Percentiles rank a stretch among this genome's conserved stretches.
Evolutionary conservation across 2,888 invertebrate species (phyloP).

Genomic region (Micropterix aruncella): DNA sequence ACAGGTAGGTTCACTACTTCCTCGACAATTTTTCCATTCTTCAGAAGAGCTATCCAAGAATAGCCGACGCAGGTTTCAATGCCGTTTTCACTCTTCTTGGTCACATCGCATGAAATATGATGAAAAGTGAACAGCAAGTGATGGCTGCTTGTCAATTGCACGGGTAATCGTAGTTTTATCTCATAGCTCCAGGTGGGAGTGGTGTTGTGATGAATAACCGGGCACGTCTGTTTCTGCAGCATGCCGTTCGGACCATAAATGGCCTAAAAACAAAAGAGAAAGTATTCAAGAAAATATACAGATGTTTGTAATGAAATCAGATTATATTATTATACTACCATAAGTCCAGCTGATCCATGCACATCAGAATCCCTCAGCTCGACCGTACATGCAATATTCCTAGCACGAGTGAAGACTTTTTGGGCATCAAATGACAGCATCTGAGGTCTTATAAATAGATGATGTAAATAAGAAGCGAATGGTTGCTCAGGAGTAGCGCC

Average conservation of each 20-base stretch:
- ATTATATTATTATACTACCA: constrained; percentile 3
- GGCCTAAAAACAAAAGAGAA: constrained; percentile 20
- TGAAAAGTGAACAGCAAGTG: constrained; percentile 92
- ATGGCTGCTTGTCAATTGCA: constrained; percentile 70
- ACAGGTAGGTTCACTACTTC: constrained; percentile 76
- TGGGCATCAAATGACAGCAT: constrained; percentile 80
- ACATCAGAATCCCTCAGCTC: constrained; percentile 77
- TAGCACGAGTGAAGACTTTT: constrained; percentile 79
- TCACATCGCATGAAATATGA: constrained; percentile 86
- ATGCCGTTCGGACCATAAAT: constrained; percentile 33
- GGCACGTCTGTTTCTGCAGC: constrained; percentile 57
- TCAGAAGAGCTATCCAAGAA: constrained; percentile 84
- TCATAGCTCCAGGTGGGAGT: constrained; percentile 88
- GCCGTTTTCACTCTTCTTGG: constrained; percentile 62
- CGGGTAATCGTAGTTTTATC: constrained; percentile 81
- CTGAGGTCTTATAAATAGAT: constrained; percentile 85
- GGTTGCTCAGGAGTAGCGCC: constrained; percentile 61
- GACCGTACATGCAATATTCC: constrained; percentile 86
- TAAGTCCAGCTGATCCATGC: neutral
- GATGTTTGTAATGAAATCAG: too few relatives aligned
- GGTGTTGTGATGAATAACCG: constrained; percentile 81
- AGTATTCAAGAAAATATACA: too few relatives aligned
- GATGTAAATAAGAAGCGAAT: constrained; percentile 73
- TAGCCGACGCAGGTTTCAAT: constrained; percentile 83
- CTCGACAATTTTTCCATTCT: constrained; percentile 65